Evolutionary conservation across 37 sponge, comb jelly and placozoan genomes (phyloP).

Genomic region (Chondrilla cf. caribensis): DNA sequence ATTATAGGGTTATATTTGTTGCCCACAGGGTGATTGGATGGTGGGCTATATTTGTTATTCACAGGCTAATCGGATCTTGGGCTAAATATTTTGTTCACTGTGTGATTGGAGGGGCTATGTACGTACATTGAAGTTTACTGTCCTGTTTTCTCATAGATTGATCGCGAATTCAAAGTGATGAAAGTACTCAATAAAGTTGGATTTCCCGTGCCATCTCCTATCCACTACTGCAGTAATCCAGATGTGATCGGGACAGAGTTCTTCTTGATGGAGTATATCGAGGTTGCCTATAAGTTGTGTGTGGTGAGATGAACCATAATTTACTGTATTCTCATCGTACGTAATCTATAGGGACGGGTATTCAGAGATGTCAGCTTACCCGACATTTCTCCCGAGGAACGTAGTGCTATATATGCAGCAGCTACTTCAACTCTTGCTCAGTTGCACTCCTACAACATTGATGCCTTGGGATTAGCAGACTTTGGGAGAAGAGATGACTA

Average conservation of each 20-base stretch:
- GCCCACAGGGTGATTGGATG: no score
- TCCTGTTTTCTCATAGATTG: slow-evolving; percentile 12
- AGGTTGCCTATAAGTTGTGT: slow-evolving; percentile 6
- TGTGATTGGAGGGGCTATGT: no score
- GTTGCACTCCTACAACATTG: slow-evolving; percentile 66
- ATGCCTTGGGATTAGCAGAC: slow-evolving; percentile 45
- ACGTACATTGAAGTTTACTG: no score
- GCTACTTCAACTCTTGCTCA: slow-evolving; percentile 54
- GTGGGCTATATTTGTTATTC: no score
- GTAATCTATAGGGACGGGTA: slow-evolving; percentile 53
- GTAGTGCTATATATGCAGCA: slow-evolving; percentile 44
- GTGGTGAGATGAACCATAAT: no score
- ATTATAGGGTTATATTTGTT: no score
- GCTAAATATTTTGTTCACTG: no score
- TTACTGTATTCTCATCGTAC: no score
- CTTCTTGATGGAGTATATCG: slow-evolving; percentile 78
- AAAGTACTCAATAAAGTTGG: slow-evolving; percentile 48
- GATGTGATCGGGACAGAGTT: slow-evolving; percentile 77
- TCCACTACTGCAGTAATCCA: slow-evolving; percentile 54
- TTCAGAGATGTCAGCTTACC: slow-evolving; percentile 49
- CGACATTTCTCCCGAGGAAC: slow-evolving; percentile 43
- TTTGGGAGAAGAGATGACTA: slow-evolving; percentile 44
- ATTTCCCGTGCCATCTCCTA: slow-evolving; percentile 75
- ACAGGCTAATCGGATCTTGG: no score
- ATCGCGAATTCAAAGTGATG: slow-evolving; percentile 48